Base-by-base conservation (phyloP, 92 coral and sea anemone species). In the Phenganax marumi region DNA sequence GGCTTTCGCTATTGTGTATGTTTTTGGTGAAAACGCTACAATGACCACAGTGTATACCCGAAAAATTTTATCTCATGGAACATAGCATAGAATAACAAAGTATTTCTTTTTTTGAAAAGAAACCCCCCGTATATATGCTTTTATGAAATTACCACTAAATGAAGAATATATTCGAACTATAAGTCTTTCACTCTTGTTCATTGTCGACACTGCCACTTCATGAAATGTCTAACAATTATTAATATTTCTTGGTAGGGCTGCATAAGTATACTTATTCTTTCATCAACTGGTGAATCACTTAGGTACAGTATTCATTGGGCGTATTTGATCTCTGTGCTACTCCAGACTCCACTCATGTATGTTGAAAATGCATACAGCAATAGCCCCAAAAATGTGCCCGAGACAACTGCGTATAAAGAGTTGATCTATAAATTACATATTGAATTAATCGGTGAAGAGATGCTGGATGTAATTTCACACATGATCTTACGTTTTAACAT, bases 211-310 rank as follows among this genome's bases (percentile, higher is more conserved):
- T 33, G 43, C 2, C 43, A 33, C 43, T 33, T 1, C 3, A 56
- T 56, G 63, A 14, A 7, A 6, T 56, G 63, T 33, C 63, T 50
- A 0, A 14, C 23, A 49, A 65, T 16, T 12, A 57, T 65, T 76
- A 52, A 43, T 55, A 19, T 17, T 70, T 47, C 56, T 65, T 85
- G 24, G 7, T 60, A 96, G 99, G 99, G 99, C 19, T 96, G 97
- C 90, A 94, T 96, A 64, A 96, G 91, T 89, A 91, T 96, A 73
- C 89, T 96, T 88, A 92, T 96, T 46, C 82, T 96, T 89, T 88
- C 85, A 50, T 93, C 99, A 66, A 91, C 91, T 7, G 99, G 99
- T 50, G 99, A 96, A 86, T 87, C 97, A 21, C 79, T 96, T 71
- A 96, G 99, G 99, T 96, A 88, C 49, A 22, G 17, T 47, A 10